Conservation (phyloP, 2,113 vertebrate genomes). For the Athene cunicularia region DNA sequence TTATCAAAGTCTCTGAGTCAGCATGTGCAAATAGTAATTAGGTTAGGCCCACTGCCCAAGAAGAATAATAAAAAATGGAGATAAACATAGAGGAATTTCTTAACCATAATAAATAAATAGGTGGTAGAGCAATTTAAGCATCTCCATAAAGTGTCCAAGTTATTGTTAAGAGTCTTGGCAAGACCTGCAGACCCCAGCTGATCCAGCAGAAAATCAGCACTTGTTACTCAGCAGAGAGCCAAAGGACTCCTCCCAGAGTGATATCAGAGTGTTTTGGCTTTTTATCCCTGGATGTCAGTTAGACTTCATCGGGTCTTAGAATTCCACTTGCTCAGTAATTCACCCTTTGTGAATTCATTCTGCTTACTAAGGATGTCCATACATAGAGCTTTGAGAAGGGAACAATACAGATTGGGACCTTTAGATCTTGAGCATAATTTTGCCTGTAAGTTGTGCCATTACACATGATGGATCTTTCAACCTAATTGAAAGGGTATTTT, state of each 20-base stretch:
- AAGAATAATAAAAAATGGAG: neutral
- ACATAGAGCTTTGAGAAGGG: neutral
- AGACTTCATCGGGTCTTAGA: neutral
- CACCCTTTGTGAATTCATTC: neutral
- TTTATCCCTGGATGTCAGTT: neutral
- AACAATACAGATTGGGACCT: neutral
- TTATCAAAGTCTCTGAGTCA: constrained; percentile 22
- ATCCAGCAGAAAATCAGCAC: neutral
- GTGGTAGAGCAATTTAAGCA: neutral
- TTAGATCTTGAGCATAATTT: neutral
- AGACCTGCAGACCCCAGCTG: neutral
- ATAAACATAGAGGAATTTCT: neutral
- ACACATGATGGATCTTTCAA: neutral
- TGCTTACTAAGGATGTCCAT: neutral
- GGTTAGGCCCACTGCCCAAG: neutral
- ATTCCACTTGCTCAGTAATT: neutral
- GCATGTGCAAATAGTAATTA: constrained; percentile 5
- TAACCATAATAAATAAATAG: neutral
- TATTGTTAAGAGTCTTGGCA: neutral
- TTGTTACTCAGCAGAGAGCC: neutral
- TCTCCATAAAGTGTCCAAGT: neutral
- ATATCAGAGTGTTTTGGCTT: neutral
- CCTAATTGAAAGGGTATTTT: neutral
- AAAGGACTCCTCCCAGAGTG: neutral
- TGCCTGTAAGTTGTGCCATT: neutral